phyloP scores from a whole-genome alignment of 2,113 vertebrate genomes.

The Cranoglanis bouderius region DNA sequence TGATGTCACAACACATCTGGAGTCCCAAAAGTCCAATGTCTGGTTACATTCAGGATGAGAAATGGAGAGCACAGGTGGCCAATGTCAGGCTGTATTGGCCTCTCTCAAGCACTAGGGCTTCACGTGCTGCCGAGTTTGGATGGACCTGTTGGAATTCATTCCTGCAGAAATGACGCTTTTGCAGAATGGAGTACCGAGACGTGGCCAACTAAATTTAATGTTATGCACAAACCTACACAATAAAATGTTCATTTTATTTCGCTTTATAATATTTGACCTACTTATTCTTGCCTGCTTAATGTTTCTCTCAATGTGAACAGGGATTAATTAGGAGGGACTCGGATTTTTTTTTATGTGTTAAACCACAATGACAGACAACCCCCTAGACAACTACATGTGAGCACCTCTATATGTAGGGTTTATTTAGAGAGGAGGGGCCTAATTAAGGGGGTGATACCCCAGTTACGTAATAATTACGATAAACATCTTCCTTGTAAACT shows the following conservation, averaged over 20 bases:
- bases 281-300: background rate
- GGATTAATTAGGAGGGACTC: background rate
- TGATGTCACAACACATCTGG: slow-evolving; percentile 20
- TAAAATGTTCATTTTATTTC: background rate
- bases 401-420: background rate
- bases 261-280: background rate
- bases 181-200: background rate
- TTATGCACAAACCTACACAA: background rate
- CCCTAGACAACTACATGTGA: background rate
- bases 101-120: background rate
- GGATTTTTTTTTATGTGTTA: background rate
- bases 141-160: background rate
- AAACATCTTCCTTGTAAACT: background rate
- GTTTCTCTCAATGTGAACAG: background rate
- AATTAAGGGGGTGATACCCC: background rate
- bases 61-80: background rate
- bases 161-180: background rate
- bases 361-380: background rate
- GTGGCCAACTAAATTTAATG: background rate
- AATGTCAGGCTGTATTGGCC: background rate
- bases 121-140: background rate
- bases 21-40: background rate
- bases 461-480: background rate
- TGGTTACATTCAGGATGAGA: background rate
- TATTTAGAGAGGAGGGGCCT: background rate